These are phyloP conservation scores for Sardinella longiceps DNA, from an alignment of 2,797 vertebrate genomes.

Conservation along the genomic window DNA sequence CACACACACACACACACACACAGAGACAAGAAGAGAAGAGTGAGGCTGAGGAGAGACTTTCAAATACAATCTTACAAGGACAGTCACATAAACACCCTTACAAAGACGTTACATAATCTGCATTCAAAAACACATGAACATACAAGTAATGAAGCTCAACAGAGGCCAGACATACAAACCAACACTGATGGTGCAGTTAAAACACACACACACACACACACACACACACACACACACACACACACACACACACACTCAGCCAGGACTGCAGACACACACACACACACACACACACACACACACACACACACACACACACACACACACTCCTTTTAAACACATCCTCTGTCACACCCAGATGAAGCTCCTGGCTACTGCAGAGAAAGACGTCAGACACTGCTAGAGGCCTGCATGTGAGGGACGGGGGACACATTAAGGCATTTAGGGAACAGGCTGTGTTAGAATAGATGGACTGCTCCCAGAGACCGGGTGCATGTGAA, in stretches of 20 bases:
- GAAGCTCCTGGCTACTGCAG: neutral
- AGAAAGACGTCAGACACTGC: neutral
- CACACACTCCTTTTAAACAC: neutral
- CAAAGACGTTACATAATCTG: too few relatives aligned
- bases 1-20: slow-evolving; percentile 32
- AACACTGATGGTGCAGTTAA: too few relatives aligned
- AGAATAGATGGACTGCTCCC: neutral
- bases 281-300: slow-evolving; percentile 44
- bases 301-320: neutral
- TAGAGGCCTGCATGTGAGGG: neutral
- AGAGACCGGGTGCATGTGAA: neutral
- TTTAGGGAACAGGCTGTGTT: neutral
- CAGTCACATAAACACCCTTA: too few relatives aligned
- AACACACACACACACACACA: too few relatives aligned
- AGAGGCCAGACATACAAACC: too few relatives aligned
- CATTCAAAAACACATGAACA: too few relatives aligned
- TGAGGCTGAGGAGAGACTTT: too few relatives aligned
- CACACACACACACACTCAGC: neutral
- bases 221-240: neutral
- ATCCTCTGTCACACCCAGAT: neutral
- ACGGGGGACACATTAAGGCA: neutral
- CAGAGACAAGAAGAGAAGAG: too few relatives aligned
- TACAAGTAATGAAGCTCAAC: too few relatives aligned
- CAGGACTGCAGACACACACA: neutral
- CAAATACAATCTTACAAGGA: too few relatives aligned